Evolutionary conservation across 2,113 vertebrate genomes (phyloP).

Genomic region (Cervus canadensis): DNA sequence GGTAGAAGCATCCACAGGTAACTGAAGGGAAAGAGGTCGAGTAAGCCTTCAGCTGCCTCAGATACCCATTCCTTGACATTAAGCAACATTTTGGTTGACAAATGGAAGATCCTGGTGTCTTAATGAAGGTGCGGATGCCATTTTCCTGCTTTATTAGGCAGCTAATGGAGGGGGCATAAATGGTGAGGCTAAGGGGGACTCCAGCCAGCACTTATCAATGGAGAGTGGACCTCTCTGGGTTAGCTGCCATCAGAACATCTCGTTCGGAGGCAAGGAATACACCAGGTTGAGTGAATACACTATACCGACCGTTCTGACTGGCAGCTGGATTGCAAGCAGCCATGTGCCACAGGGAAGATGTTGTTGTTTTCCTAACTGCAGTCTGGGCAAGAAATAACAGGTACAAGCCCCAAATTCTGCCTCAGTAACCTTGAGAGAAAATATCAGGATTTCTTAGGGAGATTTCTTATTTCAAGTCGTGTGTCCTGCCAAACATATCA

Average conservation of each 20-base stretch:
- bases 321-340: not conserved
- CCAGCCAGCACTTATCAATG: fast-evolving
- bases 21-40: not conserved
- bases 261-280: not conserved
- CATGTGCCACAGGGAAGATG: conserved; percentile 28
- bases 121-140: not conserved
- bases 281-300: not conserved
- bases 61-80: not conserved
- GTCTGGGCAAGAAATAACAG: conserved; percentile 46
- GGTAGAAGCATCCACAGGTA: not conserved
- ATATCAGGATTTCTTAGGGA: not conserved
- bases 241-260: not conserved
- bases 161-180: conserved; percentile 13
- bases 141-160: conserved; percentile 27
- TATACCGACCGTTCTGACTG: not conserved
- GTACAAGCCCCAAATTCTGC: not conserved
- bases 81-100: conserved; percentile 39
- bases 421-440: not conserved
- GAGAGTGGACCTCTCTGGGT: not conserved
- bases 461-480: not conserved
- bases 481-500: not conserved
- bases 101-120: not conserved
- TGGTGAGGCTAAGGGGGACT: not conserved
- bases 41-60: not conserved
- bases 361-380: conserved; percentile 48